Evolutionary conservation across 1,140 invertebrate species (phyloP), one percentile per base, ranked within the genome.

Genomic region (Archegozetes longisetosus): DNA sequence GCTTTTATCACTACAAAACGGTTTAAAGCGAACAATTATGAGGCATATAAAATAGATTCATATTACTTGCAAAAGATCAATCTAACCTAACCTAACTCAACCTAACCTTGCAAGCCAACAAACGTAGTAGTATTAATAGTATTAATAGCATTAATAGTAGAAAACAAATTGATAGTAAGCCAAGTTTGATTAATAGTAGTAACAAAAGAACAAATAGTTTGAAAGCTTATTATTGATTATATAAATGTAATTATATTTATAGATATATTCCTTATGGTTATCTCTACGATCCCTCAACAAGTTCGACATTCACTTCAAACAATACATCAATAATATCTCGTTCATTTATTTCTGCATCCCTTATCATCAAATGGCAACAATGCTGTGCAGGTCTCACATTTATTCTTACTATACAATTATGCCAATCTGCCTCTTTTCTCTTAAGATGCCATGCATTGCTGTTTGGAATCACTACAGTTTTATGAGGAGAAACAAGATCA

Each of bases 361-460:
- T 63, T 17, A 23, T 54, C 9, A 29, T 54, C 20, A 63, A 63
- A 32, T 63, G 62, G 62, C 57, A 60, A 55, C 60, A 63, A 26
- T 63, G 62, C 26, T 63, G 62, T 26, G 3, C 25, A 40, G 32
- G 32, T 40, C 6, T 6, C 6, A 40, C 32, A 40, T 17, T 17
- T 9, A 40, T 17, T 9, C 6, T 17, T 9, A 40, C 32, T 9
- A 40, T 40, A 40, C 32, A 40, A 40, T 40, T 40, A 6, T 40
- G 6, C 32, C 6, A 40, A 17, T 9, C 17, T 40, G 17, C 17
- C 17, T 6, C 17, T 40, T 40, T 40, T 40, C 17, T 40, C 17
- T 40, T 9, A 9, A 13, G 58, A 60, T 28, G 58, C 58, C 1
- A 57, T 60, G 2, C 17, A 23, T 2, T 60, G 58, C 25, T 60